Evolutionary conservation across 2,113 vertebrate species (phyloP), one percentile per base, ranked within the genome.

Genomic region (Albula glossodonta): DNA sequence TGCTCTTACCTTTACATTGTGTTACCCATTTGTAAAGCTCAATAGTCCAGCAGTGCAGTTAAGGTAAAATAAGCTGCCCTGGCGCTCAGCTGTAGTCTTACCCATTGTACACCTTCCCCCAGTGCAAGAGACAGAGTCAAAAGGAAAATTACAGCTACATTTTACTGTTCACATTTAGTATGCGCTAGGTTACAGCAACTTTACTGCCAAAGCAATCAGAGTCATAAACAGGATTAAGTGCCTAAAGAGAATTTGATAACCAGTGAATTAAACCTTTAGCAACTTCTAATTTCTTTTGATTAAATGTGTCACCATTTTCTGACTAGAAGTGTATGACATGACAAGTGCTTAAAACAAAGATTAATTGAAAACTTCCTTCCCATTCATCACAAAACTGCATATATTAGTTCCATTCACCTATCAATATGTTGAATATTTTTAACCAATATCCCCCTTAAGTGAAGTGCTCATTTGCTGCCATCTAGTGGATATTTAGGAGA

Each of bases 391-490:
- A 1, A 31, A 22, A 70, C 6, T 31, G 22, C 8, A 70, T 7
- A n/a, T n/a, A 70, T 70, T 70, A 56, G 70, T 74, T n/a, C 31
- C n/a, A 74, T 22, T 31, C 10, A 74, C 10, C 10, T 74, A 31
- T 4, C n/a, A 74, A 74, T 8, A 8, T 74, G n/a, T 5, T 74
- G 70, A 74, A 3, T 25, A 74, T 31, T n/a, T 41, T 5, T 74
- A n/a, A 31, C 17, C 41, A 31, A 81, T n/a, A 22, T n/a, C 49
- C 12, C 52, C 25, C 51, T 25, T 49, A 96, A 95, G 95, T 96
- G 87, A 0, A 12, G 95, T 97, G 94, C 98, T 98, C 98, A 99
- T 99, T 91, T 99, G 98, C 95, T 99, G 99, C 86, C 79, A 50
- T 22, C 79, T 80, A 80, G 79, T 80, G 79, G 79, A 80, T 6